Conservation (phyloP, 1,140 invertebrate species). For the Drosophila tristis region DNA sequence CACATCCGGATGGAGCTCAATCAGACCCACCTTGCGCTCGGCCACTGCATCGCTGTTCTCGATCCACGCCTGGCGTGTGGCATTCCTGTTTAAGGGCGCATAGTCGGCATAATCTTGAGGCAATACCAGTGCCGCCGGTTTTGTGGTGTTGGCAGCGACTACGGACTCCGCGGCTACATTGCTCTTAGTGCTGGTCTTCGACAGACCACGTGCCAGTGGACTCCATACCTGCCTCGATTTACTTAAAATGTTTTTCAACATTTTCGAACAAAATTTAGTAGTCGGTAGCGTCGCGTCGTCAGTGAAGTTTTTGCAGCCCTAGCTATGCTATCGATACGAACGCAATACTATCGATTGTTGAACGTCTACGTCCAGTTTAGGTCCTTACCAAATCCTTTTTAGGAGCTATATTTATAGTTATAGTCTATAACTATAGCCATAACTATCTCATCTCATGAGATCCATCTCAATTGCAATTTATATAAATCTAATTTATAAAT, state of each 20-base stretch:
- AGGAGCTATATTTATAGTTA: too few species aligned
- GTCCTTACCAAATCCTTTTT: too few species aligned
- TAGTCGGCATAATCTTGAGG: constrained; percentile 58
- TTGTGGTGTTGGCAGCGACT: not conserved
- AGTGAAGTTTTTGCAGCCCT: too few species aligned
- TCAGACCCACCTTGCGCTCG: constrained; percentile 92
- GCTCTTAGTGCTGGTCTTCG: constrained; percentile 13
- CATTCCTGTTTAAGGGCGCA: constrained; percentile 54
- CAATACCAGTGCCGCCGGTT: constrained; percentile 47
- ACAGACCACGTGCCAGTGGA: constrained; percentile 56
- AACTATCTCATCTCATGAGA: too few species aligned
- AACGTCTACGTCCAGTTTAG: too few species aligned
- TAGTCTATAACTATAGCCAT: too few species aligned
- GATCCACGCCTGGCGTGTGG: constrained; percentile 93
- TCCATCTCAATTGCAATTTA: too few species aligned
- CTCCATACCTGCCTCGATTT: constrained; percentile 63
- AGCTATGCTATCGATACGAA: too few species aligned
- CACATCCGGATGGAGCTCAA: constrained; percentile 94
- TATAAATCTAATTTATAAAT: too few species aligned
- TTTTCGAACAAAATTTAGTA: constrained; percentile 11
- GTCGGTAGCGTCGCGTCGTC: too few species aligned
- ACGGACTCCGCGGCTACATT: constrained; percentile 7
- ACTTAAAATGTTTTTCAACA: constrained; percentile 75
- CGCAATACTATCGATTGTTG: too few species aligned
- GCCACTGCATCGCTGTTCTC: constrained; percentile 93